Conservation (phyloP, 1,140 invertebrate genomes). For the Hermatobates lingyangjiaoensis region DNA sequence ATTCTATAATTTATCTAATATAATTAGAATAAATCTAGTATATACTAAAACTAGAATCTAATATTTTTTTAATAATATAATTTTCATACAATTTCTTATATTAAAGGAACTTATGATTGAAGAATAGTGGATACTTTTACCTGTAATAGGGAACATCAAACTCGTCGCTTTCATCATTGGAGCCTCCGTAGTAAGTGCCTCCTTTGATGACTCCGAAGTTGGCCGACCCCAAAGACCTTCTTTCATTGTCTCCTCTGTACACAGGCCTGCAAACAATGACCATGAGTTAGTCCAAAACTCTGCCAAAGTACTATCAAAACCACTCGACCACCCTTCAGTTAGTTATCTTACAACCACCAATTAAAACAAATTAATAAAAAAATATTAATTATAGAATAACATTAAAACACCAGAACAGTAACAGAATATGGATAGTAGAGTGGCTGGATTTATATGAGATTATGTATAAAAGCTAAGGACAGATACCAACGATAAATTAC, state of each 20-base stretch:
- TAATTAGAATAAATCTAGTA: not conserved
- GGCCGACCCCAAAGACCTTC: constrained; percentile 50
- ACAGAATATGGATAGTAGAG: too few species aligned
- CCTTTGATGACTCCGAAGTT: constrained; percentile 75
- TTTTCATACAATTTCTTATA: not conserved
- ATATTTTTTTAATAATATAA: not conserved
- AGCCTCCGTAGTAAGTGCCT: constrained; percentile 58
- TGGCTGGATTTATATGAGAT: too few species aligned
- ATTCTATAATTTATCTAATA: not conserved
- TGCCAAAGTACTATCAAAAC: too few species aligned
- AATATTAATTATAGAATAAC: too few species aligned
- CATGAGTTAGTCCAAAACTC: too few species aligned
- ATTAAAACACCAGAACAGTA: too few species aligned
- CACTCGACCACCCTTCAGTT: too few species aligned
- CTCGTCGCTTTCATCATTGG: constrained; percentile 31
- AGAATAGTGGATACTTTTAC: not conserved
- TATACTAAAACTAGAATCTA: not conserved
- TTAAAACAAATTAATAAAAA: too few species aligned
- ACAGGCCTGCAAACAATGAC: too few species aligned
- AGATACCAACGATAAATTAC: too few species aligned
- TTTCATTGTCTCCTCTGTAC: constrained; percentile 6
- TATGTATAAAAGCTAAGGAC: too few species aligned
- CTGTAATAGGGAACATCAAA: constrained; percentile 39
- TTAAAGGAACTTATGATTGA: not conserved
- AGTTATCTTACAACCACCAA: too few species aligned